Conservation (phyloP, 1,140 invertebrate genomes). For the Scaptomyza montana region DNA sequence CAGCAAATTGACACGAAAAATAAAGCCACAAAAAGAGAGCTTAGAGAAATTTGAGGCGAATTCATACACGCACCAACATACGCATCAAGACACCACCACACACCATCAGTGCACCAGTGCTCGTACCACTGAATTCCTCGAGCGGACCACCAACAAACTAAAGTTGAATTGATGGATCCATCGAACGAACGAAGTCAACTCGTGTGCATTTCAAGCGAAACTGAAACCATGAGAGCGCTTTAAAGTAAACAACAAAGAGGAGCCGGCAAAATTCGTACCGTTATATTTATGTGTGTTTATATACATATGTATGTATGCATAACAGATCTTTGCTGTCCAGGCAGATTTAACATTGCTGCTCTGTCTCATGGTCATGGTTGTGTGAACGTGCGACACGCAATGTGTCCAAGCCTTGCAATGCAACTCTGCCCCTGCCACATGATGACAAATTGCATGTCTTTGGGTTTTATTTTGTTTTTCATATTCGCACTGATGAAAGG, state of each 20-base stretch:
- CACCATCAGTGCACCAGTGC: background rate
- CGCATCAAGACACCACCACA: conserved; percentile 15
- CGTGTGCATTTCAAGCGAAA: conserved; percentile 57
- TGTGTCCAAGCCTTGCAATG: background rate
- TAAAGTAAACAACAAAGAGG: conserved; percentile 30
- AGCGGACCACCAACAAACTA: conserved; percentile 55
- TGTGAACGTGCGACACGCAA: conserved; percentile 50
- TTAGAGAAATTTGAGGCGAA: conserved; percentile 68
- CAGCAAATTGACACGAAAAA: conserved; percentile 69
- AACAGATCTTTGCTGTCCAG: background rate
- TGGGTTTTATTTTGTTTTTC: conserved; percentile 6
- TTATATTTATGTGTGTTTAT: conserved; percentile 2
- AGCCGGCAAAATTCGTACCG: conserved; percentile 16
- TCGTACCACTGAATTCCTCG: background rate
- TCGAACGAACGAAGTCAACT: conserved; percentile 15
- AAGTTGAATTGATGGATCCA: conserved; percentile 31
- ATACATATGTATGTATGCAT: no score
- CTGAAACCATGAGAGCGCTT: conserved; percentile 47
- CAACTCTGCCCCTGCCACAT: conserved; percentile 12
- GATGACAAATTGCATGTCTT: conserved; percentile 44
- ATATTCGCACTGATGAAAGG: conserved; percentile 23
- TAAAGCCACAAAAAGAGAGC: conserved; percentile 53
- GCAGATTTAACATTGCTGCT: background rate
- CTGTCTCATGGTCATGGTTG: conserved; percentile 39
- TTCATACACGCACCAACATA: conserved; percentile 31